Evolutionary conservation across 2,888 invertebrate species (phyloP).

Genomic region (Hirtodrosophila cameraria): DNA sequence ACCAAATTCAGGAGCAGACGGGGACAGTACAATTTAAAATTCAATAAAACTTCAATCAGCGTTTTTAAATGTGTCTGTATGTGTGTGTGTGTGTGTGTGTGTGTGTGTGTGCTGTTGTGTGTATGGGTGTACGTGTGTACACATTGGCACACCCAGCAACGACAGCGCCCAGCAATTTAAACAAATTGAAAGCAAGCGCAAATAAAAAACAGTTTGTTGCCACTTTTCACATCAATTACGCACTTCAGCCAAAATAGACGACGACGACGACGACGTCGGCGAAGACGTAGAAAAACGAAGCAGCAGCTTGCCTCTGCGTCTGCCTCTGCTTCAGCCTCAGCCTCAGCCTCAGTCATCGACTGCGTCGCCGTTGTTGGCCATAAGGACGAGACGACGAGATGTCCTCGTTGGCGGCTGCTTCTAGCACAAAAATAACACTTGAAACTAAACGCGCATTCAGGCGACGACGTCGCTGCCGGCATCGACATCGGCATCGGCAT

Average conservation of each 20-base stretch:
- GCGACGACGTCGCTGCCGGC: conserved; percentile 47
- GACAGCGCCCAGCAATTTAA: conserved; percentile 77
- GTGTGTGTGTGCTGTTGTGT: conserved; percentile 27
- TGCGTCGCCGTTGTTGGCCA: conserved; percentile 21
- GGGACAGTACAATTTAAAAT: conserved; percentile 69
- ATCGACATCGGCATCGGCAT: conserved; percentile 27
- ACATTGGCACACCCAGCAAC: conserved; percentile 56
- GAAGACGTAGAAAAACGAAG: conserved; percentile 2
- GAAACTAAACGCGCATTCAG: conserved; percentile 79
- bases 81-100: conserved; percentile 10
- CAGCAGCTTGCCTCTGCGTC: too few relatives aligned
- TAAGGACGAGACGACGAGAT: conserved; percentile 52
- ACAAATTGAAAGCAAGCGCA: conserved; percentile 80
- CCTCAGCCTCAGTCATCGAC: too few relatives aligned
- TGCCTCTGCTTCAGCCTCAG: too few relatives aligned
- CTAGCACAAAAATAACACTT: conserved; percentile 80
- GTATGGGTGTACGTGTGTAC: conserved; percentile 47
- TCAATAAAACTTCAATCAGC: conserved; percentile 79
- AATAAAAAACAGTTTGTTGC: conserved; percentile 80
- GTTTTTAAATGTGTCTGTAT: conserved; percentile 53
- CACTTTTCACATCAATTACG: conserved; percentile 79
- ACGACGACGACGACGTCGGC: conserved; percentile 34
- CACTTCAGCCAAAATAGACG: conserved; percentile 79
- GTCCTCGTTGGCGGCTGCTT: conserved; percentile 62
- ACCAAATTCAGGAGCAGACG: conserved; percentile 24